A percentile compares a stretch with the other conserved stretches of the same genome.
Conservation (phyloP, 2,797 vertebrate genomes). For the Echeneis naucrates region DNA sequence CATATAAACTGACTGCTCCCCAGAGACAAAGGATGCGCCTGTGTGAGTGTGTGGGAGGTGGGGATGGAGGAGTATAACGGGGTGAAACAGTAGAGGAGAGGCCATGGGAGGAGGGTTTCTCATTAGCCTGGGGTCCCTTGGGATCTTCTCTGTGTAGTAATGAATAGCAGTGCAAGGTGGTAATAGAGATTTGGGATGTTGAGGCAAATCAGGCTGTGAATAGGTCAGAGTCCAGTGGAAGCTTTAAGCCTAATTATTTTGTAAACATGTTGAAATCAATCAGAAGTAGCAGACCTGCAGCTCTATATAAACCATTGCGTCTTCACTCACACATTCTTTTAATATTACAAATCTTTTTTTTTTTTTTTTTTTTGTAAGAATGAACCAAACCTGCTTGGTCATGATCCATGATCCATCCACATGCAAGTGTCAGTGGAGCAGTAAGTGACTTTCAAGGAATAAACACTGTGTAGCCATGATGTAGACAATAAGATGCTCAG, state of each 20-base stretch:
- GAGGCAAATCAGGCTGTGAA: conserved; percentile 66
- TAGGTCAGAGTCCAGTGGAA: conserved; percentile 61
- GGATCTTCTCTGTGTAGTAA: conserved; percentile 67
- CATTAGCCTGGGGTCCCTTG: conserved; percentile 70
- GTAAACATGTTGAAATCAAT: conserved; percentile 70
- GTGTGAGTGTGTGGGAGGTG: conserved; percentile 29
- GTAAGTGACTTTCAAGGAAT: too few species aligned
- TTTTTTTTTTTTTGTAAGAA: background rate
- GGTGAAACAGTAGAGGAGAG: conserved; percentile 34
- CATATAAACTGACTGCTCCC: conserved; percentile 80
- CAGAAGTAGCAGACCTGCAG: conserved; percentile 25
- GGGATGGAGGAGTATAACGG: conserved; percentile 52
- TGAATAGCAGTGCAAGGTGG: conserved; percentile 70
- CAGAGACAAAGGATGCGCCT: conserved; percentile 62
- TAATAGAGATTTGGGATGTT: conserved; percentile 78
- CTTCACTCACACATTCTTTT: background rate
- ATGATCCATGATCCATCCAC: background rate
- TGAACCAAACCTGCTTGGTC: background rate
- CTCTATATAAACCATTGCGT: background rate
- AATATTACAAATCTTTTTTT: too few species aligned
- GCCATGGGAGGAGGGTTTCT: conserved; percentile 51
- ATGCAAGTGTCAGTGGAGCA: too few species aligned
- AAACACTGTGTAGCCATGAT: too few species aligned
- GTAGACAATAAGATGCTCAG: too few species aligned
- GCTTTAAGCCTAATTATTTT: conserved; percentile 69